Base-by-base conservation (phyloP, 1,140 invertebrate genomes). In the Triops cancriformis region DNA sequence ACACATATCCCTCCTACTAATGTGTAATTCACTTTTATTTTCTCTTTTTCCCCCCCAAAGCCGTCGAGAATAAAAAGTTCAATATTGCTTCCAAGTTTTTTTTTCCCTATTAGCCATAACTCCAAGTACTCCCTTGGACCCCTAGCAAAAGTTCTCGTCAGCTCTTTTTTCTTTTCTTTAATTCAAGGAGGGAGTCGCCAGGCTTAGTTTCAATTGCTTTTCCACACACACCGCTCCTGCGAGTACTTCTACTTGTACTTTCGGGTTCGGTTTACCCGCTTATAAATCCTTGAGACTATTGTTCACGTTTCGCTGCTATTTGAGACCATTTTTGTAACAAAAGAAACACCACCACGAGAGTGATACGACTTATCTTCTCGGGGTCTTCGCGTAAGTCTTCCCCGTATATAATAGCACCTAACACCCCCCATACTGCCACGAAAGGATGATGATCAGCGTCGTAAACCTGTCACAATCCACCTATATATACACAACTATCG, bases 281-380 rank as follows among this genome's bases (percentile, higher is more conserved):
- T 64, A 64, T 64, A 64, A 64, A 64, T 64, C 51, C 51, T 2
- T n/a, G 14, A 6, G 51, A 18, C 51, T 64, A 64, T 64, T 64
- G 51, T 64, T 64, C 18, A 14, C 31, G 10, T 23, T 64, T n/a
- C 51, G 9, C 18, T 23, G 5, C 51, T 23, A 64, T 64, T 64
- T 23, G 10, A 64, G 45, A 14, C 10, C 45, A 64, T n/a, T 64
- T 64, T 14, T 64, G 7, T 7, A 37, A 37, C 51, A 23, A 64
- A 64, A 64, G 23, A 64, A 23, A 64, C 51, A 64, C 51, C 51
- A 64, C 51, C 51, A 64, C 51, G 51, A 64, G 51, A 18, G 18
- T 64, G 51, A 64, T 64, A 64, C 51, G 51, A 64, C 51, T 64
- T 64, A 64, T 64, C 51, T 64, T 64, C 51, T 64, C 23, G 51